Percentiles rank a stretch among this genome's conserved stretches.
Evolutionary conservation across 1,140 invertebrate genomes (phyloP).

Genomic region (Cyclina sinensis): DNA sequence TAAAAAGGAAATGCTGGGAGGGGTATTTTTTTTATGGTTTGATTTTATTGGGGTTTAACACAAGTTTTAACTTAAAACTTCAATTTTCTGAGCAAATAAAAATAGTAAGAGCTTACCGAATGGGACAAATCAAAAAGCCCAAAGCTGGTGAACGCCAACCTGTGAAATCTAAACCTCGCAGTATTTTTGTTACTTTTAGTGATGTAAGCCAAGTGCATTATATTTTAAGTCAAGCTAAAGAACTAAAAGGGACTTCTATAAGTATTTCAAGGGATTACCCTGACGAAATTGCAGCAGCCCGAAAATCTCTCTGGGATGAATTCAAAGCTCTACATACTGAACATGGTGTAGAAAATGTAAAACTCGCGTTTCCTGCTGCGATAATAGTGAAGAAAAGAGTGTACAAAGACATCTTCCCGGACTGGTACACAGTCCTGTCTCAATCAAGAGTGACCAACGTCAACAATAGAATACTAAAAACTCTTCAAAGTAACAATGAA

Average conservation of each 20-base stretch:
- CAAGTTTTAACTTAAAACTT: no score
- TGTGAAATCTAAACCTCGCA: no score
- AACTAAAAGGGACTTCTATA: background rate
- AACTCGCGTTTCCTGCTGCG: background rate
- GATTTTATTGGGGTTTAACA: no score
- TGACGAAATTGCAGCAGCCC: background rate
- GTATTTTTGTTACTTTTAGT: background rate
- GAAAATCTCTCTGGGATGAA: background rate
- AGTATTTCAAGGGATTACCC: constrained; percentile 6
- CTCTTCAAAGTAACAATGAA: background rate
- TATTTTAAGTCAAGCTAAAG: background rate
- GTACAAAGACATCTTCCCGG: background rate
- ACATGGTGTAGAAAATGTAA: background rate
- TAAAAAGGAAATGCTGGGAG: no score
- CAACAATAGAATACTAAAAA: background rate
- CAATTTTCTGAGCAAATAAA: no score
- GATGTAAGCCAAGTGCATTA: background rate
- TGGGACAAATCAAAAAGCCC: no score
- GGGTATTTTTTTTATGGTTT: no score
- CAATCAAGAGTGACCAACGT: background rate
- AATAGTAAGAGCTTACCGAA: no score
- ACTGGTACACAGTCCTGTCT: background rate
- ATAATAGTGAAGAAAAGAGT: background rate
- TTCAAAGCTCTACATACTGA: background rate
- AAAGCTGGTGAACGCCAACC: no score